Conservation (phyloP, 2,113 vertebrate species). For the Tetraodon nigroviridis region DNA sequence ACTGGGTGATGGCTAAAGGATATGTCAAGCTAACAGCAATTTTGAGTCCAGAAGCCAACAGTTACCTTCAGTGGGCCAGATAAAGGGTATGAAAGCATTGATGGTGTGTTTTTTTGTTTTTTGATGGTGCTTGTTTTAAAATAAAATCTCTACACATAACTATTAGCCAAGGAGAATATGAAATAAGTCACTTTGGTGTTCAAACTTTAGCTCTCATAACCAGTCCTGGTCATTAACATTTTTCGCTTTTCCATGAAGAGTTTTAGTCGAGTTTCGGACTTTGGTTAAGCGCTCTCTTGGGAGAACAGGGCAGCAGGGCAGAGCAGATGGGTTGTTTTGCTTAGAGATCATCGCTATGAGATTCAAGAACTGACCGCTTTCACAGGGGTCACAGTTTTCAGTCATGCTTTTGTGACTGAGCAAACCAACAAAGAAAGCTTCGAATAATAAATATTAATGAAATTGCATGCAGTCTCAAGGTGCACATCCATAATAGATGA, state of each 20-base stretch:
- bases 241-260: slow-evolving; percentile 14
- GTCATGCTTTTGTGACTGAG: slow-evolving; percentile 48
- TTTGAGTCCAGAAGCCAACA: neutral
- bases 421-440: neutral
- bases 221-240: neutral
- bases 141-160: too few relatives aligned
- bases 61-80: too few relatives aligned
- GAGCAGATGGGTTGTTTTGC: slow-evolving; percentile 62
- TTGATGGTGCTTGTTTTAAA: too few relatives aligned
- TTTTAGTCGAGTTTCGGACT: slow-evolving; percentile 56
- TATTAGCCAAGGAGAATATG: too few relatives aligned
- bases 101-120: too few relatives aligned
- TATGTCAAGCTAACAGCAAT: neutral
- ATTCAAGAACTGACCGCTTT: slow-evolving; percentile 52
- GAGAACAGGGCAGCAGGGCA: slow-evolving; percentile 28
- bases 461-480: too few relatives aligned
- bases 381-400: slow-evolving; percentile 47
- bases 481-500: neutral
- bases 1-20: neutral
- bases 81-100: too few relatives aligned
- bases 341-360: slow-evolving; percentile 49
- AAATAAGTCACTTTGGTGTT: too few relatives aligned
- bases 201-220: too few relatives aligned
- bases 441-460: too few relatives aligned
- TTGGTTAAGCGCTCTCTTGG: slow-evolving; percentile 61